A percentile compares a stretch with the other conserved stretches of the same genome.
These are phyloP conservation scores for Cotesia chilonis DNA, from an alignment of 1,140 invertebrate species.

Conservation along the genomic window DNA sequence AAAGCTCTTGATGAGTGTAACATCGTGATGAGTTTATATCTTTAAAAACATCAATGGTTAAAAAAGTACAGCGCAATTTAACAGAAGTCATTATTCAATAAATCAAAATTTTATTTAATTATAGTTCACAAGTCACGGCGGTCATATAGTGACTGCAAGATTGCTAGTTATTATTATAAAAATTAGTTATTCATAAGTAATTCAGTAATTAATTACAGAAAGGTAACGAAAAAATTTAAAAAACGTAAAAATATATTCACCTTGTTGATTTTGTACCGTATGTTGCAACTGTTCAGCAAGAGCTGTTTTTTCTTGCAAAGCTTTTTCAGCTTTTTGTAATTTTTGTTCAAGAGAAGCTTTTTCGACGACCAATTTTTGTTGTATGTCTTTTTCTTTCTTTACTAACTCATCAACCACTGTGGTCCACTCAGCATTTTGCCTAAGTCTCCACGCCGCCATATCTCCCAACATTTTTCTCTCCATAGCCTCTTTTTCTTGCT, in stretches of 20 bases:
- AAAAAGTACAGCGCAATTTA: too few species aligned
- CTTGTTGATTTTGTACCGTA: conserved; percentile 32
- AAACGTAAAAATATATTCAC: conserved; percentile 5
- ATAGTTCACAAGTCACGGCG: too few species aligned
- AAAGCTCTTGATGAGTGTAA: too few species aligned
- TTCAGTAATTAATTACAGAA: too few species aligned
- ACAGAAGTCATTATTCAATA: too few species aligned
- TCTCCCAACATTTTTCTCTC: conserved; percentile 62
- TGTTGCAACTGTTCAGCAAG: conserved; percentile 47
- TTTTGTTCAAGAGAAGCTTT: conserved; percentile 46
- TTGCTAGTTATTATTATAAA: too few species aligned
- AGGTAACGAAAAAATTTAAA: too few species aligned
- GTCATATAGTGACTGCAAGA: too few species aligned
- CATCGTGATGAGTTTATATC: too few species aligned
- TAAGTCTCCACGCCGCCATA: conserved; percentile 62
- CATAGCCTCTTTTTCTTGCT: conserved; percentile 61
- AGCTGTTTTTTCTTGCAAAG: conserved; percentile 61
- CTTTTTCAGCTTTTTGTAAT: conserved; percentile 57
- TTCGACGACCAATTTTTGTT: conserved; percentile 62
- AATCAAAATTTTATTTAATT: too few species aligned
- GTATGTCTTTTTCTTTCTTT: conserved; percentile 64
- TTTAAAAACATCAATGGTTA: too few species aligned
- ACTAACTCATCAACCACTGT: conserved; percentile 57
- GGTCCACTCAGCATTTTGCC: conserved; percentile 55
- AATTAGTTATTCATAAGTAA: conserved; percentile 14